Base-by-base conservation (phyloP, 2,888 invertebrate species). In the Tachystola acroxantha region DNA sequence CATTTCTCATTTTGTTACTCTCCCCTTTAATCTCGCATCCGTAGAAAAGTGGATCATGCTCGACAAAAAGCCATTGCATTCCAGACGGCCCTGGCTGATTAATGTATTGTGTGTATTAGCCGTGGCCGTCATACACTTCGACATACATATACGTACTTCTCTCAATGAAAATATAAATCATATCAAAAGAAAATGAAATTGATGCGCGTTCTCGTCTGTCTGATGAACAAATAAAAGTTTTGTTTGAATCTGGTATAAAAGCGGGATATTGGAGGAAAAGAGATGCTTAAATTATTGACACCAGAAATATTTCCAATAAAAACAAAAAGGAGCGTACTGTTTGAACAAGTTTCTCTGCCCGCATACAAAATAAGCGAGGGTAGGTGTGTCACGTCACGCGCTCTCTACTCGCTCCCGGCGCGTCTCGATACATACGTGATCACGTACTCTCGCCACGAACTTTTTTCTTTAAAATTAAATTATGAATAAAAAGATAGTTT, bases 1-100 rank as follows among this genome's bases (percentile, higher is more conserved):
- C 82, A 85, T 85, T 85, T 84, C 85, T 84, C 85, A 84, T 85
- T 86, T 86, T 86, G 85, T 78, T 85, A 81, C 77, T 71, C 74
- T 78, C 81, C 81, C 80, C 82, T 85, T 84, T 85, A 86, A 85
- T 85, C 85, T 84, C 76, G 82, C 78, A 80, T 77, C 82, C 84
- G 79, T 82, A 84, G 73, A 75, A 85, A 86, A 85, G 81, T 85
- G 79, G 81, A 85, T 85, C 80, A 84, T n/a, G 68, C 73, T 72
- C 70, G 80, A 80, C 78, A 79, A 85, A 80, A 78, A 79, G 79
- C 74, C 82, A 80, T 73, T 75, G 80, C 80, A 70, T 75, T 72
- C 77, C 77, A 72, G 76, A 72, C 72, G 66, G 64, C 65, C 60
- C n/a, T n/a, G n/a, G 64, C 76, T 82, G 81, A 84, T 84, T 84